Evolutionary conservation across 2,113 vertebrate species (phyloP), one percentile per base, ranked within the genome.

Genomic region (Gasterosteus nipponicus): DNA sequence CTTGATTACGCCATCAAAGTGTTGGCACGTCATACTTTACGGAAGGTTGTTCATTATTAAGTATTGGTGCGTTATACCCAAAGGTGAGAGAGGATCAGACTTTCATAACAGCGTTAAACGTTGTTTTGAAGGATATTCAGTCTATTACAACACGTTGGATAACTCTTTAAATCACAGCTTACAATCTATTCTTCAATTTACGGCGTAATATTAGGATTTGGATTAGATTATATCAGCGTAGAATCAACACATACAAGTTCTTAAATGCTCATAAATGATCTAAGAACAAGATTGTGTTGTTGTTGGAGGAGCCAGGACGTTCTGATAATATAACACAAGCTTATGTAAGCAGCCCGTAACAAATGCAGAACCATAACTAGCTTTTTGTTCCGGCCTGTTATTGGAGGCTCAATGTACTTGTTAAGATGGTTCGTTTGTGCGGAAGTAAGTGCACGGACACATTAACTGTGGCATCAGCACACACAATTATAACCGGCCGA

Each of bases 351-450:
- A 73, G 38, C 26, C 2, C 1, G 7, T 16, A 60, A 57, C 19
- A 57, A 35, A 61, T 42, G 10, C 38, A 60, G 53, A 60, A 74
- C 56, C 49, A 53, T 69, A 38, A 38, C 35, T 73, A 65, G 49
- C n/a, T 58, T 22, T 2, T 62, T 41, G 67, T 53, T n/a, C 5
- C 31, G 44, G 69, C 39, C 2, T 67, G 38, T 68, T 26, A 51
- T 33, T 46, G 19, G 22, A 56, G 26, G 85, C 80, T 75, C 69
- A 19, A 14, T 84, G 81, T 83, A 75, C 84, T 72, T 68, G 44
- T 57, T 33, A 85, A 85, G 39, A 68, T 10, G 29, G 33, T 51
- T 79, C 4, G 76, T 78, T 86, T 82, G 63, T 80, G 33, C 42
- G 12, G 61, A 29, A 35, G 15, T 19, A 38, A 31, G 16, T 38